These are phyloP conservation scores for Strix uralensis DNA, from an alignment of 2,113 vertebrate species.

Conservation along the genomic window DNA sequence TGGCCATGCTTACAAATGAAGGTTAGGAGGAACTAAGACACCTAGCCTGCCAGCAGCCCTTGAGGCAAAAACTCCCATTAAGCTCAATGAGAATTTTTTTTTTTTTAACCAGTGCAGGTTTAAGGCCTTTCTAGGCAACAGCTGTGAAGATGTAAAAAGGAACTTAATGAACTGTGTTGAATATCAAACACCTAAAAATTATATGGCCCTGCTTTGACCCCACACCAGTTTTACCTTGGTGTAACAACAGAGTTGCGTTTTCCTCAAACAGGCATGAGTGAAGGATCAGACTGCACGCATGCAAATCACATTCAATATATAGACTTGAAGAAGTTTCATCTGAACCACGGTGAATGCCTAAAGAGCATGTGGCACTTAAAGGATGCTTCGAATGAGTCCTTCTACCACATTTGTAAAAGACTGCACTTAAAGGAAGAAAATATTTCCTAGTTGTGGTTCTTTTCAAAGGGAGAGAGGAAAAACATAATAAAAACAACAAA, in stretches of 20 bases:
- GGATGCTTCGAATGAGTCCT: slow-evolving; percentile 36
- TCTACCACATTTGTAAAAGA: slow-evolving; percentile 22
- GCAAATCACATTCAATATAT: slow-evolving; percentile 59
- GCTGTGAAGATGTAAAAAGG: slow-evolving; percentile 29
- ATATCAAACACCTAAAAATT: slow-evolving; percentile 47
- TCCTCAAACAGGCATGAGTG: slow-evolving; percentile 36
- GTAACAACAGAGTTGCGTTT: slow-evolving; percentile 57
- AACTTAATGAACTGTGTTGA: slow-evolving; percentile 27
- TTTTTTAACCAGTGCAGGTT: slow-evolving; percentile 54
- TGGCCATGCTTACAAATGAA: slow-evolving; percentile 46
- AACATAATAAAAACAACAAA: neutral
- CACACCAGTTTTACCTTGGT: slow-evolving; percentile 36
- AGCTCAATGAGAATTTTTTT: slow-evolving; percentile 44
- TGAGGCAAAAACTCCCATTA: slow-evolving; percentile 61
- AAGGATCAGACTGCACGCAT: slow-evolving; percentile 30
- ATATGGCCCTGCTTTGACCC: slow-evolving; percentile 50
- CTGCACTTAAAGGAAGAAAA: slow-evolving; percentile 11
- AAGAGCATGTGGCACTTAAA: slow-evolving; percentile 45
- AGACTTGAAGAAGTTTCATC: slow-evolving; percentile 39
- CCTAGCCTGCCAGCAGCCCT: slow-evolving; percentile 52
- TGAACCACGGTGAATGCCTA: slow-evolving; percentile 27
- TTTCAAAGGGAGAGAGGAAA: neutral
- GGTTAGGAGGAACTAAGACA: slow-evolving; percentile 30
- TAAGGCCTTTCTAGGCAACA: slow-evolving; percentile 60
- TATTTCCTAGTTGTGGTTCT: slow-evolving; percentile 1